These are phyloP conservation scores for Odontamblyopus lacepedii DNA, from an alignment of 2,797 vertebrate species.

Conservation along the genomic window DNA sequence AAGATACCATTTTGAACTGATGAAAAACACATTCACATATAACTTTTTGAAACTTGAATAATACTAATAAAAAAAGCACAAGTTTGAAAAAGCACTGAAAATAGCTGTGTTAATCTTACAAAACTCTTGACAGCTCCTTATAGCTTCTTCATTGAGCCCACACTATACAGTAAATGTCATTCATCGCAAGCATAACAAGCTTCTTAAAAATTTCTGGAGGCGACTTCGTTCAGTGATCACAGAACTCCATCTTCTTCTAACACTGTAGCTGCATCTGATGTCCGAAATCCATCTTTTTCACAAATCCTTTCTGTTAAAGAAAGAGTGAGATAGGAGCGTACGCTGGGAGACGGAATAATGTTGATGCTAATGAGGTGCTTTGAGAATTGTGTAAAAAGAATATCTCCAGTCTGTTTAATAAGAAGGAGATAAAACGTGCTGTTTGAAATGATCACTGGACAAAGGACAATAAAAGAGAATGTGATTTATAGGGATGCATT, in stretches of 20 bases:
- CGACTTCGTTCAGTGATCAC: constrained; percentile 52
- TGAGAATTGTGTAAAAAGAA: not conserved
- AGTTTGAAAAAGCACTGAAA: not conserved
- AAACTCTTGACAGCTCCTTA: constrained; percentile 42
- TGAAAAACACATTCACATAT: not conserved
- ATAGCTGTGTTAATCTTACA: not conserved
- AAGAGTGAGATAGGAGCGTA: not conserved
- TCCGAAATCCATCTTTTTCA: constrained; percentile 37
- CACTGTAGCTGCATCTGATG: constrained; percentile 34
- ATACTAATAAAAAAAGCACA: not conserved
- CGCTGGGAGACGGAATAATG: not conserved
- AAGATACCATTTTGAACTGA: not conserved
- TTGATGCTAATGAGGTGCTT: constrained; percentile 5
- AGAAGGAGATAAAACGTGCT: not conserved
- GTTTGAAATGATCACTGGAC: constrained; percentile 5
- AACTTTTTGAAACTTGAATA: not conserved
- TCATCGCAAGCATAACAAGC: constrained; percentile 33
- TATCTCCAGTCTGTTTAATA: not conserved
- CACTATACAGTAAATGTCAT: constrained; percentile 30
- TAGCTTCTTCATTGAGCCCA: constrained; percentile 43
- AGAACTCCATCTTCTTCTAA: constrained; percentile 52
- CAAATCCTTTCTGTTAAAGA: constrained; percentile 32
- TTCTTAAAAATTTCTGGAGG: constrained; percentile 50
- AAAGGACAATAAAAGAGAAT: constrained; percentile 1
- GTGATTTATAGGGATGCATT: not conserved